A percentile compares a stretch with the other conserved stretches of the same genome.
These are phyloP conservation scores for Osmoderma eremita DNA, from an alignment of 2,888 invertebrate species.

Conservation along the genomic window DNA sequence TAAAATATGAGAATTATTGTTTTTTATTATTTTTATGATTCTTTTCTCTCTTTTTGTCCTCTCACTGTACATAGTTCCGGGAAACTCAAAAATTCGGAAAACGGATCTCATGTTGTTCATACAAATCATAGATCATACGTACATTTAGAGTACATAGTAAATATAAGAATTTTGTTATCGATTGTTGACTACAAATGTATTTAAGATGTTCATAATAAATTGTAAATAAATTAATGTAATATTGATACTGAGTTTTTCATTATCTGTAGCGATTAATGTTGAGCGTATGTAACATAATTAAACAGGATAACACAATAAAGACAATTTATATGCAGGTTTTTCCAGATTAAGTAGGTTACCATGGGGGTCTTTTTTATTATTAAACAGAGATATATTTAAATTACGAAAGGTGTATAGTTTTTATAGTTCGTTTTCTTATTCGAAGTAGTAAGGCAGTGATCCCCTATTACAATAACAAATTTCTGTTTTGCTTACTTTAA, in stretches of 20 bases:
- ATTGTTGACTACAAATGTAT: conserved; percentile 35
- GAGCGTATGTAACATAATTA: too few species aligned
- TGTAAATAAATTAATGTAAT: conserved; percentile 37
- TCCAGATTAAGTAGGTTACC: too few species aligned
- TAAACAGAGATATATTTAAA: too few species aligned
- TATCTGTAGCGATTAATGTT: not conserved
- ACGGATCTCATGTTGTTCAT: conserved; percentile 33
- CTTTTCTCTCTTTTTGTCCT: too few species aligned
- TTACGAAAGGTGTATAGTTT: too few species aligned
- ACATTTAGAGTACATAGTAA: conserved; percentile 29
- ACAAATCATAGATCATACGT: conserved; percentile 29
- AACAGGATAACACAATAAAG: too few species aligned
- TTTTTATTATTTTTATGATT: conserved; percentile 16
- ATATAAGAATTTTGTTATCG: conserved; percentile 35
- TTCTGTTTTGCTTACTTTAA: too few species aligned
- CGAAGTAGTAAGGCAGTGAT: too few species aligned
- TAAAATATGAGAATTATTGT: conserved; percentile 25
- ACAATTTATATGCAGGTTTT: too few species aligned
- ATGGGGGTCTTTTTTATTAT: too few species aligned
- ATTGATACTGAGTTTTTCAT: conserved; percentile 22
- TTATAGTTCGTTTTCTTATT: too few species aligned
- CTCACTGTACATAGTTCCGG: not conserved
- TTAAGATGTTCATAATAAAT: conserved; percentile 34
- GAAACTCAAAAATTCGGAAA: conserved; percentile 27
- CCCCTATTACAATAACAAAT: too few species aligned